These are phyloP conservation scores for Glareola pratincola DNA, from an alignment of 2,113 vertebrate species.

Conservation along the genomic window DNA sequence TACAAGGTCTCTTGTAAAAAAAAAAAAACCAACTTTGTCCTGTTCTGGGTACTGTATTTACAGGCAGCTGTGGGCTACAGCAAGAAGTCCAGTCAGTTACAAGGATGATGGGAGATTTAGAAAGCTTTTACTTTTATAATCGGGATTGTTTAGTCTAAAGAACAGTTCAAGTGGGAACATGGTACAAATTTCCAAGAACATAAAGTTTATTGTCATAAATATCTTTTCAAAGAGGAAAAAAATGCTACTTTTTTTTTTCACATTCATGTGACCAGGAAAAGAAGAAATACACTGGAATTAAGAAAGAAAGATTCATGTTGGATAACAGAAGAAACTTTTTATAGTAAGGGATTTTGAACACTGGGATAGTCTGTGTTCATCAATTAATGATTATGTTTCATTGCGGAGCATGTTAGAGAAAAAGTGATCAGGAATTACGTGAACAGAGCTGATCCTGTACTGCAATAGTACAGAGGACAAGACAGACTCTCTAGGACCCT, in stretches of 20 bases:
- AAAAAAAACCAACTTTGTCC: too few species aligned
- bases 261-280: neutral
- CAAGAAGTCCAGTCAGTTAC: neutral
- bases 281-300: neutral
- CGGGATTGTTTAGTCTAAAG: neutral
- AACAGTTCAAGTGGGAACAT: neutral
- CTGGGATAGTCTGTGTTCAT: neutral
- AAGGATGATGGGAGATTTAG: neutral
- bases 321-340: neutral
- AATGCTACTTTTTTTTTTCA: fast-evolving
- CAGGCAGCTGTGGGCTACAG: neutral
- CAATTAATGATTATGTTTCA: neutral
- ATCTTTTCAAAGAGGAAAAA: neutral
- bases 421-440: neutral
- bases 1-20: neutral
- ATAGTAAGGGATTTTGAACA: neutral
- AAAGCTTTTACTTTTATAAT: neutral
- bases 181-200: neutral
- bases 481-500: neutral
- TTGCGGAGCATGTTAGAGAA: neutral
- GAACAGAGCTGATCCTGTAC: neutral
- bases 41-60: neutral
- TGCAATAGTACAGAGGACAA: neutral
- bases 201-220: neutral
- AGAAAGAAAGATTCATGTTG: neutral